phyloP scores from a whole-genome alignment of 2,113 vertebrate species.

The Naja naja region DNA sequence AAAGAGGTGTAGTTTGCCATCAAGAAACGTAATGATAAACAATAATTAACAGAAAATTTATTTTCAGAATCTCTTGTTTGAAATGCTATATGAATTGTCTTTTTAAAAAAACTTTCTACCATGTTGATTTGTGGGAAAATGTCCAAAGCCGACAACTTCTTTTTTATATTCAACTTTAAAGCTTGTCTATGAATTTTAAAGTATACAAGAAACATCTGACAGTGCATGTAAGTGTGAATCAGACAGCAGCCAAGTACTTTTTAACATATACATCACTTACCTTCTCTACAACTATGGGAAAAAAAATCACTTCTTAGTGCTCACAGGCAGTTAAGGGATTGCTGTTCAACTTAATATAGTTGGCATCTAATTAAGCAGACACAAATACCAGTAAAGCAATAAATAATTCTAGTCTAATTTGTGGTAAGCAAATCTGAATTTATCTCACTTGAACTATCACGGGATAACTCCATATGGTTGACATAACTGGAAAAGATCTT shows the following conservation, averaged over 20 bases:
- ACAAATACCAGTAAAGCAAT: background rate
- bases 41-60: constrained; percentile 9
- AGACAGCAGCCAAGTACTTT: background rate
- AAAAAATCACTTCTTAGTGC: background rate
- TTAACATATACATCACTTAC: background rate
- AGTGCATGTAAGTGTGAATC: background rate
- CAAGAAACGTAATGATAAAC: background rate
- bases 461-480: background rate
- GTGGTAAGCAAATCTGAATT: background rate
- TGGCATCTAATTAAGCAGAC: background rate
- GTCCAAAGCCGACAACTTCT: background rate
- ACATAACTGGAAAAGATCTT: background rate
- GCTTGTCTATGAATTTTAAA: background rate
- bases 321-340: background rate
- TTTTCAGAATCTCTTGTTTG: background rate
- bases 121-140: background rate
- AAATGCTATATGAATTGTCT: background rate
- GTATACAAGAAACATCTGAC: background rate
- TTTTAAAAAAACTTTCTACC: background rate
- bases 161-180: background rate
- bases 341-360: background rate
- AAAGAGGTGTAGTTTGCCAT: background rate
- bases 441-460: background rate
- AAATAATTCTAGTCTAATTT: background rate
- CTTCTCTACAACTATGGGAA: background rate